Conservation (phyloP, 2,888 invertebrate genomes). For the Timandra comae region DNA sequence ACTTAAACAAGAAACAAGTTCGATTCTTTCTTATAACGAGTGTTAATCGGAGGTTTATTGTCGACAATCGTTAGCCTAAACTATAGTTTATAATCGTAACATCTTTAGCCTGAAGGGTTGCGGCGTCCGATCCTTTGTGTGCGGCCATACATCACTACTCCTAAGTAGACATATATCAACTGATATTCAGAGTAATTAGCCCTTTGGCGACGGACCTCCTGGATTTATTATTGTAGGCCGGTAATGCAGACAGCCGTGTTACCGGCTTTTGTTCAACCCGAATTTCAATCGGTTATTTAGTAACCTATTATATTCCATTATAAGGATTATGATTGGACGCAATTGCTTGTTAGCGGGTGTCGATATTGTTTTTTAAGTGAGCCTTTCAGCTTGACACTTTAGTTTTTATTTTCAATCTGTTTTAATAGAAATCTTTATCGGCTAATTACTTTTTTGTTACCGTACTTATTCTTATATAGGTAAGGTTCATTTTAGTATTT, state of each 20-base stretch:
- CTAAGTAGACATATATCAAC: slow-evolving; percentile 77
- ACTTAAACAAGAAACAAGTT: background rate
- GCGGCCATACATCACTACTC: slow-evolving; percentile 66
- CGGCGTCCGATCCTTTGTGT: slow-evolving; percentile 71
- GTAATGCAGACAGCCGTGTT: slow-evolving; percentile 72
- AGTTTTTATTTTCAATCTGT: too few relatives aligned
- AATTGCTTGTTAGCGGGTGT: slow-evolving; percentile 12
- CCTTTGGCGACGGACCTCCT: slow-evolving; percentile 71
- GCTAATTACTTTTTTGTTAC: too few relatives aligned
- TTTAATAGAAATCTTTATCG: too few relatives aligned
- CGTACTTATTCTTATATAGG: too few relatives aligned
- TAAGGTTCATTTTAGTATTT: too few relatives aligned
- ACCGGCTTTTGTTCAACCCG: slow-evolving; percentile 67
- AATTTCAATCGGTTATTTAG: slow-evolving; percentile 57
- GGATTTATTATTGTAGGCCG: slow-evolving; percentile 73
- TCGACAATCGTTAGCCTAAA: slow-evolving; percentile 67
- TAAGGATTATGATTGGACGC: slow-evolving; percentile 15
- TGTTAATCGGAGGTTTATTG: slow-evolving; percentile 26
- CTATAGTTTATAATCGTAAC: slow-evolving; percentile 62
- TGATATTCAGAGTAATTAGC: slow-evolving; percentile 72
- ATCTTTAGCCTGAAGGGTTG: slow-evolving; percentile 44
- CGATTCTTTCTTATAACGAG: background rate
- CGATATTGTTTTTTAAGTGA: slow-evolving; percentile 2
- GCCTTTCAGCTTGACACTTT: slow-evolving; percentile 3
- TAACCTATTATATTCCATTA: slow-evolving; percentile 23